Evolutionary conservation across 2,888 invertebrate genomes (phyloP).

Genomic region (Eupeodes latifasciatus): DNA sequence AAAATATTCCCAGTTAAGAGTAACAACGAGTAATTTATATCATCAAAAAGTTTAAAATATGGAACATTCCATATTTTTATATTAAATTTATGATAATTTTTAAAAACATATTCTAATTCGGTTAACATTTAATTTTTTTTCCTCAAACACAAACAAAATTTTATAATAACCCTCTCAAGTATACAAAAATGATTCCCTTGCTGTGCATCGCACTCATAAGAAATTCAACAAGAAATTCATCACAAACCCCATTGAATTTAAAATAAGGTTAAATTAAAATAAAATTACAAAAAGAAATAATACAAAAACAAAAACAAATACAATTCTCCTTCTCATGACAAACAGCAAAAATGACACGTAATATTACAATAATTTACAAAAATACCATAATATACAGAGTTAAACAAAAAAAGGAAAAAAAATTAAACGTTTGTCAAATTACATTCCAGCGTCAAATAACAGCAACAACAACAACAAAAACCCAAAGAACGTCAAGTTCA

Average conservation of each 20-base stretch:
- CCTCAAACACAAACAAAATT: constrained; percentile 5
- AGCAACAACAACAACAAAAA: neutral
- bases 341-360: constrained; percentile 53
- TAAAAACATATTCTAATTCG: neutral
- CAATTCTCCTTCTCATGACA: constrained; percentile 13
- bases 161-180: neutral
- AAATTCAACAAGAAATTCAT: constrained; percentile 50
- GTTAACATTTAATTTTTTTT: constrained; percentile 15
- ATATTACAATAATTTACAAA: constrained; percentile 68
- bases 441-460: constrained; percentile 26
- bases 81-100: neutral
- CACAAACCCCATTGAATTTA: constrained; percentile 58
- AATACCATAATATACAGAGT: constrained; percentile 38
- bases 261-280: constrained; percentile 57
- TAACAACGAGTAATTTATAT: too few species aligned
- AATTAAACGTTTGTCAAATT: constrained; percentile 65
- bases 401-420: constrained; percentile 23
- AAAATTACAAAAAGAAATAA: constrained; percentile 12
- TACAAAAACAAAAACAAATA: neutral
- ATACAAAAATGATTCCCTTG: neutral
- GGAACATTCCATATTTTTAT: neutral
- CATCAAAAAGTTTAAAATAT: too few species aligned
- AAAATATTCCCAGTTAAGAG: too few species aligned
- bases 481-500: constrained; percentile 40
- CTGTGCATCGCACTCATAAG: neutral